Base-by-base conservation (phyloP, 1,140 invertebrate species). In the Homalodisca vitripennis region DNA sequence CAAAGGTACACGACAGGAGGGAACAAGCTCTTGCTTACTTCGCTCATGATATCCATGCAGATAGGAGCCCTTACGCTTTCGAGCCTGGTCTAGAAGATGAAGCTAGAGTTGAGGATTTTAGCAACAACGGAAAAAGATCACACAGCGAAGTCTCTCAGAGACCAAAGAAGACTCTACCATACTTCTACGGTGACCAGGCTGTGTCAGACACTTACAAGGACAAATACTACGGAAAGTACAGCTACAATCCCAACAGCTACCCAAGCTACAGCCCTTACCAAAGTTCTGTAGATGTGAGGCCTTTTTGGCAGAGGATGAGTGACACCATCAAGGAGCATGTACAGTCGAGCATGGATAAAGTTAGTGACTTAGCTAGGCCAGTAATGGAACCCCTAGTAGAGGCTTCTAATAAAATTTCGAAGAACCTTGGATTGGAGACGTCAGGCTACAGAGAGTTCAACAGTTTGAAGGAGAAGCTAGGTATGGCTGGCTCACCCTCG, bases 401-500 rank as follows among this genome's bases (percentile, higher is more conserved):
- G 79, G 90, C 89, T 0, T 89, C 89, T 0, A 88, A 91, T 1
- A 91, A 91, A 78, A 90, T 90, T 64, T 88, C 88, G 1, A 83
- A 89, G 67, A 92, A 91, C 76, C 79, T 91, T 10, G 90, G 90
- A 2, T 79, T 91, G 1, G 83, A 86, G 1, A 76, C 30, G 29
- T 24, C 55, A 20, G 70, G 70, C 22, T 77, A 83, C 48, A 77
- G 81, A n/a, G 75, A 76, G 34, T 64, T 78, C 0, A 74, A 66
- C 66, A 46, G 71, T 85, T 87, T 2, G 85, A 90, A 76, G 77
- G 87, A 92, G 73, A 90, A 90, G 75, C 82, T 92, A n/a, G 89
- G 87, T 0, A 82, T 86, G 0, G 82, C 82, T 12, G 78, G 78
- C 6, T 79, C 74, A 34, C 74, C 81, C 0, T 82, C 82, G 1